A percentile compares a stretch with the other conserved stretches of the same genome.
phyloP scores from a whole-genome alignment of 2,113 vertebrate genomes.

The Pelusios castaneus region DNA sequence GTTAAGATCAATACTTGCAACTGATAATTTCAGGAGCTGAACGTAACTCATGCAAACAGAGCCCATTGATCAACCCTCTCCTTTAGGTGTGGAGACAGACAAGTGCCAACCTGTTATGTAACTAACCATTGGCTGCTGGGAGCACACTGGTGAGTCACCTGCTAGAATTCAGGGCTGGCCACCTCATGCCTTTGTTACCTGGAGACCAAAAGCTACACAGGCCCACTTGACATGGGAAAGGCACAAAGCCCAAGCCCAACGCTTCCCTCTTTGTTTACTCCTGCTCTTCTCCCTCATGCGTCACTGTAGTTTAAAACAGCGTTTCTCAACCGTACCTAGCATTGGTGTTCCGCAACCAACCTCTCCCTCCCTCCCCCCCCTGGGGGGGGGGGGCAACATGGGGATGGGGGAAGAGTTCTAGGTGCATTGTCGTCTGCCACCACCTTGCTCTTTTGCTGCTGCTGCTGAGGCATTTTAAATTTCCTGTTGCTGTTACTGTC shows the following conservation, averaged over 20 bases:
- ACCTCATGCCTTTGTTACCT: neutral
- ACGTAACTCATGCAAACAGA: neutral
- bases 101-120: neutral
- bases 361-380: too few species aligned
- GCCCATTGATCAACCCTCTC: neutral
- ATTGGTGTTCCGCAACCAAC: too few species aligned
- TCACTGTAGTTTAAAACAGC: too few species aligned
- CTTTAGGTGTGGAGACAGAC: neutral
- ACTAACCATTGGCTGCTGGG: neutral
- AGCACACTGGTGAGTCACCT: neutral
- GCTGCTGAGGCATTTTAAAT: too few species aligned
- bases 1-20: neutral
- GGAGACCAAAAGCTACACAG: neutral
- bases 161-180: neutral
- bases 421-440: too few species aligned
- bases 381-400: too few species aligned
- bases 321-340: too few species aligned
- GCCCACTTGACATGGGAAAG: neutral
- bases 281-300: neutral
- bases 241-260: neutral
- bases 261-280: neutral
- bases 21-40: neutral
- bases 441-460: too few species aligned
- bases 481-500: too few species aligned
- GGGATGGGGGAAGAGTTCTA: too few species aligned